phyloP scores from a whole-genome alignment of 2,113 vertebrate species.

The Passerina amoena region DNA sequence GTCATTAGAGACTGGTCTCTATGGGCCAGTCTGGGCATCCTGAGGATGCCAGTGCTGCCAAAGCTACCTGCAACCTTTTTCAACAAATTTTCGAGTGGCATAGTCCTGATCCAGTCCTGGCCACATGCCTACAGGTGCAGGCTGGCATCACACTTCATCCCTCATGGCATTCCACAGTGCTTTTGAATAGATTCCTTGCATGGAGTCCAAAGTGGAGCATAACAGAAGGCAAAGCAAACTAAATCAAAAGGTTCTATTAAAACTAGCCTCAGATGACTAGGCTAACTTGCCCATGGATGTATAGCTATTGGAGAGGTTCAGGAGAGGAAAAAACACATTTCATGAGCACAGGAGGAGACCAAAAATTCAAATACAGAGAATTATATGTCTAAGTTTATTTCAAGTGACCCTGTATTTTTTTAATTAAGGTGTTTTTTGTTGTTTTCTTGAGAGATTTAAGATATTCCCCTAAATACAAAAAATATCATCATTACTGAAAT shows the following conservation, averaged over 20 bases:
- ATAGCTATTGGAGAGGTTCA: not conserved
- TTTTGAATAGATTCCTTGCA: not conserved
- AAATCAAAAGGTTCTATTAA: not conserved
- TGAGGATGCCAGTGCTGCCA: not conserved
- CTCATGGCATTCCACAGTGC: too few species aligned
- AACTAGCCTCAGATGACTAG: not conserved
- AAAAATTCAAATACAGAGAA: not conserved
- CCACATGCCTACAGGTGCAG: not conserved
- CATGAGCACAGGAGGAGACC: not conserved
- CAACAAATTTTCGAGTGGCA: not conserved
- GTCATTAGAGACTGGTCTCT: not conserved
- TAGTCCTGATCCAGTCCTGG: not conserved
- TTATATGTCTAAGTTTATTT: not conserved
- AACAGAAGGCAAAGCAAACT: not conserved
- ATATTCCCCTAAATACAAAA: not conserved
- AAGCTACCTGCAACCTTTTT: not conserved
- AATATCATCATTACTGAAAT: not conserved
- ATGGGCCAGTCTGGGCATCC: rapidly evolving
- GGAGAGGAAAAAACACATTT: not conserved
- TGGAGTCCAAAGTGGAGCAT: not conserved
- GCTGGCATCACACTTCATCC: not conserved
- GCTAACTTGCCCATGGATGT: not conserved
- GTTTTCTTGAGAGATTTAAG: not conserved
- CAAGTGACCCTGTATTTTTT: not conserved
- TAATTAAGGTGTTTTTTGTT: not conserved